These are phyloP conservation scores for Chelonia mydas DNA, from an alignment of 2,797 vertebrate species.

Conservation along the genomic window DNA sequence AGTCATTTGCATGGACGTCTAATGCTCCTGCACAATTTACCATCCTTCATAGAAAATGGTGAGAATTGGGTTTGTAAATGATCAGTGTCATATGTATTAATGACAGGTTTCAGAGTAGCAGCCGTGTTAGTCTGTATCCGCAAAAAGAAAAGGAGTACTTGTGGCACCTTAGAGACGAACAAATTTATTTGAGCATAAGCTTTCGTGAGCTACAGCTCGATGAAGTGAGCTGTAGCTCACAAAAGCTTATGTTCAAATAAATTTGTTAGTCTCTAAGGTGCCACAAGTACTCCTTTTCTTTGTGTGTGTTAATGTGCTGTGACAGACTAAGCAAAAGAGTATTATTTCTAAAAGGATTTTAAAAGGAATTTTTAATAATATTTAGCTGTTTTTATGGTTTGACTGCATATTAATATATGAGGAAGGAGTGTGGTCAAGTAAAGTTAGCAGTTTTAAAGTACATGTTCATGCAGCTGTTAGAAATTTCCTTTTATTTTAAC, in stretches of 20 bases:
- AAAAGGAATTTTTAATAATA: not conserved
- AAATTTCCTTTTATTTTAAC: not conserved
- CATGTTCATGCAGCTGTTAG: not conserved
- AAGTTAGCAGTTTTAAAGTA: not conserved
- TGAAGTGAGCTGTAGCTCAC: too few relatives aligned
- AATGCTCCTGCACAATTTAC: constrained; percentile 92
- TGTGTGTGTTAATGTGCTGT: not conserved
- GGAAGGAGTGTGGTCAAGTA: not conserved
- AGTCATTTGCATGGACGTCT: constrained; percentile 91
- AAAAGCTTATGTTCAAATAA: too few relatives aligned
- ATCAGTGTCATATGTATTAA: not conserved
- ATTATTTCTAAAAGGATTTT: not conserved
- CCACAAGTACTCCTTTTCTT: too few relatives aligned
- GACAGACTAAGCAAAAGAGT: not conserved
- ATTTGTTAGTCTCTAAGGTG: too few relatives aligned
- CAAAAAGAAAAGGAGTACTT: too few relatives aligned
- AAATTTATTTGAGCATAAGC: too few relatives aligned
- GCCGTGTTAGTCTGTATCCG: too few relatives aligned
- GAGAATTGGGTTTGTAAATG: constrained; percentile 45
- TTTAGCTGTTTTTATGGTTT: not conserved
- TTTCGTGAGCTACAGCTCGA: too few relatives aligned
- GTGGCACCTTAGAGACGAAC: too few relatives aligned
- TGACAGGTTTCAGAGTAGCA: too few relatives aligned
- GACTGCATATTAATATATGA: not conserved
- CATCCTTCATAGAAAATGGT: constrained; percentile 96